Conservation (phyloP, 92 coral and sea anemone species). For the Epizoanthus fatuus region DNA sequence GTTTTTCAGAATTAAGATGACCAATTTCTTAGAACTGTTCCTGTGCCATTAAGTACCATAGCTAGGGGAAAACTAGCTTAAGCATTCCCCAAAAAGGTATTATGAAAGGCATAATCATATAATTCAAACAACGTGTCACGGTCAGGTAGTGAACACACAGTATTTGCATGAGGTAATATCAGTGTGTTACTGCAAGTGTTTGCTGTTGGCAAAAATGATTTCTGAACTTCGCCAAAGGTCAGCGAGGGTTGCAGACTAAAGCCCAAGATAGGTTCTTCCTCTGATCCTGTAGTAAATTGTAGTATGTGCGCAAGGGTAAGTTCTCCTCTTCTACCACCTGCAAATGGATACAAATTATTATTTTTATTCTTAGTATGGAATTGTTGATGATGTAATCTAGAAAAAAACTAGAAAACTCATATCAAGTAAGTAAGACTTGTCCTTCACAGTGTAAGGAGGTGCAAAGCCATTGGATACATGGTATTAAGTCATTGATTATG, state of each 20-base stretch:
- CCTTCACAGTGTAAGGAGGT: conserved; percentile 36
- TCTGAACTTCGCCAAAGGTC: conserved; percentile 43
- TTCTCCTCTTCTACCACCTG: conserved; percentile 48
- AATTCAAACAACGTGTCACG: conserved; percentile 36
- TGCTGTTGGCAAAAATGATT: conserved; percentile 48
- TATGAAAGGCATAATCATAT: conserved; percentile 51
- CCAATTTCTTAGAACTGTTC: conserved; percentile 27
- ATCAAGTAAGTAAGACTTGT: conserved; percentile 25
- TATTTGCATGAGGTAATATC: conserved; percentile 37
- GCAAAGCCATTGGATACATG: conserved; percentile 20
- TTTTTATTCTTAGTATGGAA: conserved; percentile 14
- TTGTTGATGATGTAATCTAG: conserved; percentile 19
- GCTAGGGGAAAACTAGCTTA: conserved; percentile 32
- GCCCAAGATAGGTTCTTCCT: conserved; percentile 46
- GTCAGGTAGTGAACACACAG: conserved; percentile 38
- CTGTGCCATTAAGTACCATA: conserved; percentile 34
- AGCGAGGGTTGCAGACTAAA: conserved; percentile 46
- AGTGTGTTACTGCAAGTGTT: conserved; percentile 48
- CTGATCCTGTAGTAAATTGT: conserved; percentile 36
- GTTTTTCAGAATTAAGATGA: conserved; percentile 2
- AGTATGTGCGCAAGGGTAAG: conserved; percentile 45
- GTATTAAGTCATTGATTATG: conserved; percentile 26
- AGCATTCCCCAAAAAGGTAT: conserved; percentile 48
- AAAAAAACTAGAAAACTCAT: conserved; percentile 18
- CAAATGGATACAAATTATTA: conserved; percentile 10